These are phyloP conservation scores for Arctopsyche grandis DNA, from an alignment of 1,140 invertebrate genomes.

Conservation along the genomic window DNA sequence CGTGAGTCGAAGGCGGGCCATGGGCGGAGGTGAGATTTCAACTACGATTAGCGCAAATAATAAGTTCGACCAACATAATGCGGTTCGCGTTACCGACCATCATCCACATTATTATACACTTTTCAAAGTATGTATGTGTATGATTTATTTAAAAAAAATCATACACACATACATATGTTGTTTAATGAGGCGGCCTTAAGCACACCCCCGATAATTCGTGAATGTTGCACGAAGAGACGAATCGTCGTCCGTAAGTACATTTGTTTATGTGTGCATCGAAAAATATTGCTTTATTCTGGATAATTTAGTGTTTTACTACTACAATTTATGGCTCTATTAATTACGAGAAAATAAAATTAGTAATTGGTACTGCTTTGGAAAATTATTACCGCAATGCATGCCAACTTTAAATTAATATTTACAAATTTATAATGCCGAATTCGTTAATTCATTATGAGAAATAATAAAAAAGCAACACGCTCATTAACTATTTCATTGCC, in stretches of 20 bases:
- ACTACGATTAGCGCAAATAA: constrained; percentile 46
- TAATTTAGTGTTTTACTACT: no score
- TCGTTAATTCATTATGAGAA: neutral
- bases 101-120: neutral
- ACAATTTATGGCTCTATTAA: constrained; percentile 19
- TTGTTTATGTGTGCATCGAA: no score
- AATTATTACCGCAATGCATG: constrained; percentile 8
- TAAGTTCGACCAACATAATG: constrained; percentile 45
- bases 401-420: neutral
- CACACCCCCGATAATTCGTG: no score
- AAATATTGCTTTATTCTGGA: no score
- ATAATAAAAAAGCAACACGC: neutral
- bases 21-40: constrained; percentile 49
- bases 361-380: neutral
- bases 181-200: no score
- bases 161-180: no score
- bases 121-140: no score
- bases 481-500: neutral
- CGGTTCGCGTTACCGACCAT: constrained; percentile 36
- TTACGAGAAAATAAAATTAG: neutral
- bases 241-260: no score
- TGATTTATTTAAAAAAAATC: no score
- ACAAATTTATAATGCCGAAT: neutral
- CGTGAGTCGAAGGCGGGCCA: constrained; percentile 43
- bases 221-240: no score